phyloP scores from a whole-genome alignment of 1,140 invertebrate species.

The Rhyzopertha dominica region DNA sequence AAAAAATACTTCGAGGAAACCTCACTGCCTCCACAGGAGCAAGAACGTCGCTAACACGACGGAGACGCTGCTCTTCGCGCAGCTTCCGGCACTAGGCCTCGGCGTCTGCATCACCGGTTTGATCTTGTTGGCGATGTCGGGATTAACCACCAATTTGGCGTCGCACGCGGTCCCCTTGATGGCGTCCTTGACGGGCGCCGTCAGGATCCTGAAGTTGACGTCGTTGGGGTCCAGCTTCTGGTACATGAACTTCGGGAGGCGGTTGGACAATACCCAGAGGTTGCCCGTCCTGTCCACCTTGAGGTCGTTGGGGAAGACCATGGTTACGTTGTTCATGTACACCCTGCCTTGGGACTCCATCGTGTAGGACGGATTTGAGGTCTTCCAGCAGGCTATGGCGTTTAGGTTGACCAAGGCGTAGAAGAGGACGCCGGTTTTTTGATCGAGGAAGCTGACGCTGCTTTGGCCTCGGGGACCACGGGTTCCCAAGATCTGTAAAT shows the following conservation, averaged over 20 bases:
- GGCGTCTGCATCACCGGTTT: background rate
- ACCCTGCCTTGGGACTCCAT: conserved; percentile 63
- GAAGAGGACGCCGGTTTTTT: conserved; percentile 65
- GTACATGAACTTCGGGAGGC: conserved; percentile 67
- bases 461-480: conserved; percentile 68
- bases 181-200: conserved; percentile 58
- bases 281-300: conserved; percentile 67
- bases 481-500: conserved; percentile 60
- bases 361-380: conserved; percentile 57
- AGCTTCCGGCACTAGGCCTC: too few relatives aligned
- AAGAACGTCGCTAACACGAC: too few relatives aligned
- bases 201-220: conserved; percentile 69
- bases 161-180: conserved; percentile 67
- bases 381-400: conserved; percentile 73
- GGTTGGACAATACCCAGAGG: conserved; percentile 70
- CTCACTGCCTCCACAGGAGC: too few relatives aligned
- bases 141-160: conserved; percentile 33
- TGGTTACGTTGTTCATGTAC: conserved; percentile 62
- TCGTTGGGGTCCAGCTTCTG: conserved; percentile 56
- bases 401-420: conserved; percentile 71
- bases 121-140: conserved; percentile 23
- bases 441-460: conserved; percentile 66
- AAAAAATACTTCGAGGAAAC: too few relatives aligned
- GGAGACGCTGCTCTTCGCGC: too few relatives aligned
- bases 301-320: conserved; percentile 73